These are phyloP conservation scores for Notechis scutatus DNA, from an alignment of 2,113 vertebrate species.

Conservation along the genomic window DNA sequence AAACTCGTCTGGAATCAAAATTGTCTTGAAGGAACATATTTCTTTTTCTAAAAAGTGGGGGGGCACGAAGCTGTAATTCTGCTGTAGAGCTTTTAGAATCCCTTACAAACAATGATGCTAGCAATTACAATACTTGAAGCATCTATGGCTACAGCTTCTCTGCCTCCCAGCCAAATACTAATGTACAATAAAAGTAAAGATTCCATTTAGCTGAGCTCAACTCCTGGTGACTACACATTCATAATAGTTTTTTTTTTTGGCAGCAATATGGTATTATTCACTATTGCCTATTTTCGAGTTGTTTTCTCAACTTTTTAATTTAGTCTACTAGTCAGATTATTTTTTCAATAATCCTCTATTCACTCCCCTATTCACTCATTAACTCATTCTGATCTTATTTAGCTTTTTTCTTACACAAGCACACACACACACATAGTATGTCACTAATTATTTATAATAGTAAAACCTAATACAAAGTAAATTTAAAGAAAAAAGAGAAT, in stretches of 20 bases:
- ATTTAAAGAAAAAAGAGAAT: neutral
- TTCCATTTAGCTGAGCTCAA: neutral
- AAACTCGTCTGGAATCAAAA: neutral
- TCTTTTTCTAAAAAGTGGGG: neutral
- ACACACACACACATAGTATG: neutral
- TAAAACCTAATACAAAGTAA: neutral
- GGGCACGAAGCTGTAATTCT: neutral
- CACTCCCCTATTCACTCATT: neutral
- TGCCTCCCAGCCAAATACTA: neutral
- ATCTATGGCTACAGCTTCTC: neutral
- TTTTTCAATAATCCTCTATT: neutral
- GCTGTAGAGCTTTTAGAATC: neutral
- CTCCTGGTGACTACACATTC: neutral
- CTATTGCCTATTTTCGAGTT: neutral
- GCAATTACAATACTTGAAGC: neutral
- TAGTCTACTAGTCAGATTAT: neutral
- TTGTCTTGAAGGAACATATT: neutral
- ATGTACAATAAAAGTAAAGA: neutral
- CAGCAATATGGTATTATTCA: neutral
- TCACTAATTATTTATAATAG: neutral
- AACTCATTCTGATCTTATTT: neutral
- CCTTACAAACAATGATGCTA: neutral
- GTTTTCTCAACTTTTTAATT: neutral
- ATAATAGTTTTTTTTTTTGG: neutral
- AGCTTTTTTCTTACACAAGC: neutral